Evolutionary conservation across 2,113 vertebrate genomes (phyloP), one percentile per base, ranked within the genome.

Genomic region (Brachyistius frenatus): DNA sequence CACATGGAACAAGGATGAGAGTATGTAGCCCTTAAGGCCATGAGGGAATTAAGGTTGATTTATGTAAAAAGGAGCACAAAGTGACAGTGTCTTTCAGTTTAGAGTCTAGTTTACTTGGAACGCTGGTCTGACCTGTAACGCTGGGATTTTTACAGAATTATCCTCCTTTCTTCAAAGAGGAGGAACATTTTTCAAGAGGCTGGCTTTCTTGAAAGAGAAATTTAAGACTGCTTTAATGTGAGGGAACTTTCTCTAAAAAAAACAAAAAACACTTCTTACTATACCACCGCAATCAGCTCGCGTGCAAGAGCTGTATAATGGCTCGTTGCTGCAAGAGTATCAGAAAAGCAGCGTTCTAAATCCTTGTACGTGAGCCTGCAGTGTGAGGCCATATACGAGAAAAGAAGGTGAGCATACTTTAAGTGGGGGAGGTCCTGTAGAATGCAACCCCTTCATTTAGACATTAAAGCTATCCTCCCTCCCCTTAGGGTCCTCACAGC

Each of bases 1-100:
- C 68, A 85, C 81, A 83, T 31, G 13, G 73, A 88, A 90, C 86
- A 93, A 88, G 78, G 80, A 81, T 78, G 81, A 66, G 61, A 58
- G 85, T 91, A 72, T 89, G 77, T 80, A 76, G 52, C 49, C 63
- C 71, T 82, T 79, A 13, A 82, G 68, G 73, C 66, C 13, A 67
- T 88, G 76, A 75, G 32, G 14, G 47, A 76, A 52, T 78, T 68
- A 77, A 46, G 73, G 68, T 57, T 68, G 41, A 87, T 79, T 78
- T 65, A 74, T 44, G 41, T 14, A 9, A 80, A 88, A 77, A 31
- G 16, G 33, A 71, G 35, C 36, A 52, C 47, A 70, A 54, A 68
- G 32, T 63, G 32, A 75, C 49, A 39, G n/a, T 64, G 53, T 30
- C 14, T 14, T 14, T 76, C 55, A 46, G 23, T 57, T 46, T 62